A percentile compares a stretch with the other conserved stretches of the same genome.
Evolutionary conservation across 2,113 vertebrate species (phyloP).

Genomic region (Onychostruthus taczanowskii): DNA sequence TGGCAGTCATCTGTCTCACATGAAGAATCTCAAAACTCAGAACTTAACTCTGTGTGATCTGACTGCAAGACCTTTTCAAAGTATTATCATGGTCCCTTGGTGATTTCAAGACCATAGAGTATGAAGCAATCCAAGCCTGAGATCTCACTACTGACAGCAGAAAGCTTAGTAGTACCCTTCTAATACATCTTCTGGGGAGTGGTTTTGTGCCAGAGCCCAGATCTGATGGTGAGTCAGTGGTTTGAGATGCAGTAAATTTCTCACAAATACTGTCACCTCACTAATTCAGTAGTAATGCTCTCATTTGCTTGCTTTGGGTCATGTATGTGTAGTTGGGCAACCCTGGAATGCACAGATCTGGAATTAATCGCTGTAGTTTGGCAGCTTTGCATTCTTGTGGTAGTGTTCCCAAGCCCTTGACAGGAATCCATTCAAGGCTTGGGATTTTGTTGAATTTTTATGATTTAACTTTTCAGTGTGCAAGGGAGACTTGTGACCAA

Average conservation of each 20-base stretch:
- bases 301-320: neutral
- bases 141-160: neutral
- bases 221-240: neutral
- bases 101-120: neutral
- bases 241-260: neutral
- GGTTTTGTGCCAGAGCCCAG: neutral
- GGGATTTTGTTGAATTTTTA: neutral
- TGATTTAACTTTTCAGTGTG: neutral
- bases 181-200: neutral
- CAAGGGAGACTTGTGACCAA: neutral
- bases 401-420: neutral
- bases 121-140: neutral
- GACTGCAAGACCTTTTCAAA: neutral
- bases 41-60: neutral
- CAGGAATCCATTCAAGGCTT: neutral
- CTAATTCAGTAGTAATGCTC: neutral
- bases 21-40: neutral
- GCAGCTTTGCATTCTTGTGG: neutral
- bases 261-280: neutral
- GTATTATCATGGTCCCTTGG: neutral
- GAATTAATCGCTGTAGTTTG: neutral
- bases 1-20: neutral
- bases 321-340: neutral
- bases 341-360: neutral
- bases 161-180: neutral